Percentiles rank a stretch among this genome's conserved stretches.
These are phyloP conservation scores for Bufo gargarizans DNA, from an alignment of 2,113 vertebrate genomes.

Conservation along the genomic window DNA sequence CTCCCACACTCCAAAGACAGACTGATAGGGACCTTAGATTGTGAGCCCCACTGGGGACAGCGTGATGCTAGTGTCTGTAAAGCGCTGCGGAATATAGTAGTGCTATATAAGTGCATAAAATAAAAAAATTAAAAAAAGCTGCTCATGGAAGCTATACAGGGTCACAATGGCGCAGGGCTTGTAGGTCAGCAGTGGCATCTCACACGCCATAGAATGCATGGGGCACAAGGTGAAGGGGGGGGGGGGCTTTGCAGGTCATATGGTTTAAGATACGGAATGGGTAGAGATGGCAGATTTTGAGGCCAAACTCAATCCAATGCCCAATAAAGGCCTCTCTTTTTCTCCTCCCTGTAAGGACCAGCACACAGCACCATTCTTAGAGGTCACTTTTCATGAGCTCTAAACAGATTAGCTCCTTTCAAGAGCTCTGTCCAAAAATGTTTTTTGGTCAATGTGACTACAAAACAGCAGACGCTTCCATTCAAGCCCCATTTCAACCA, in stretches of 20 bases:
- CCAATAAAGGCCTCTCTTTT: conserved; percentile 62
- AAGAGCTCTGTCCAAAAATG: conserved; percentile 67
- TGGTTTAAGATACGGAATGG: not conserved
- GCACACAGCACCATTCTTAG: conserved; percentile 63
- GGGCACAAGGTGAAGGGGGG: too few relatives aligned
- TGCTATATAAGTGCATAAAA: not conserved
- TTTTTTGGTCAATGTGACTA: conserved; percentile 74
- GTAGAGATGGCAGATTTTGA: conserved; percentile 13
- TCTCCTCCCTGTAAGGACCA: not conserved
- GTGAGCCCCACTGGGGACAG: too few relatives aligned
- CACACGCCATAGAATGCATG: too few relatives aligned
- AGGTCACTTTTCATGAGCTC: conserved; percentile 70
- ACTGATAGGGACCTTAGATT: too few relatives aligned
- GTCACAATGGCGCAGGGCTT: not conserved
- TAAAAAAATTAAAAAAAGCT: too few relatives aligned
- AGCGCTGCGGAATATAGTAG: too few relatives aligned
- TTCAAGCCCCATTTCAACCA: conserved; percentile 75
- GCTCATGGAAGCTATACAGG: not conserved
- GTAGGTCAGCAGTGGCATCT: not conserved
- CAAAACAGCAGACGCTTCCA: conserved; percentile 75
- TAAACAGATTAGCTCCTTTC: conserved; percentile 72
- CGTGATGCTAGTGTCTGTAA: too few relatives aligned
- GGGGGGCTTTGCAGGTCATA: not conserved
- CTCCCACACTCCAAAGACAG: too few relatives aligned
- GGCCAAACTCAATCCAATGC: conserved; percentile 61